Percentiles rank a stretch among this genome's conserved stretches.
These are phyloP conservation scores for Camelus dromedarius DNA, from an alignment of 2,113 vertebrate genomes.

Conservation along the genomic window DNA sequence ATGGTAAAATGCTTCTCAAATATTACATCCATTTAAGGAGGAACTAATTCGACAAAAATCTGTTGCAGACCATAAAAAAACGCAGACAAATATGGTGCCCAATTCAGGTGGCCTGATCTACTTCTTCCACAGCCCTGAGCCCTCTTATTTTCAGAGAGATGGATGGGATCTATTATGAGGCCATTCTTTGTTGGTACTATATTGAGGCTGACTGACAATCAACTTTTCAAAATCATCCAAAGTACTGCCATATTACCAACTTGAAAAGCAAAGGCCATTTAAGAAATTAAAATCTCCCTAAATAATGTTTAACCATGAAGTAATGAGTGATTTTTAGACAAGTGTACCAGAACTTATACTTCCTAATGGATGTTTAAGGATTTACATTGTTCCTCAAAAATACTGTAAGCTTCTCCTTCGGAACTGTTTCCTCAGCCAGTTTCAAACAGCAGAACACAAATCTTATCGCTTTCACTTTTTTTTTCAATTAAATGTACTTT, in stretches of 20 bases:
- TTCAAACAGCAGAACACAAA: background rate
- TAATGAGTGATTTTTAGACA: background rate
- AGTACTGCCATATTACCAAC: background rate
- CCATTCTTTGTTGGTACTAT: background rate
- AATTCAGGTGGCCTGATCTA: background rate
- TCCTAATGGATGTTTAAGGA: background rate
- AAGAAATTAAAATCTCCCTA: background rate
- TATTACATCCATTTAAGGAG: background rate
- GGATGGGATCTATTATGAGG: background rate
- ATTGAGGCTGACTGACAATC: background rate
- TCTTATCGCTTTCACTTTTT: background rate
- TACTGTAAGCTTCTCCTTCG: background rate
- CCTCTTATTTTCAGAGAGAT: background rate
- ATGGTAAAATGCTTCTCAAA: background rate
- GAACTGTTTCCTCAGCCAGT: background rate
- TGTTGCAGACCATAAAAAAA: background rate
- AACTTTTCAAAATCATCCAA: conserved; percentile 32
- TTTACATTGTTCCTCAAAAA: background rate
- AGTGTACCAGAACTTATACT: background rate
- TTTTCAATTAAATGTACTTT: background rate
- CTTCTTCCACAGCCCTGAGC: background rate
- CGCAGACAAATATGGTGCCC: background rate
- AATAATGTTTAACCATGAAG: background rate
- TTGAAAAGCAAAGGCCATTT: conserved; percentile 15
- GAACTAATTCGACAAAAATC: background rate